Evolutionary conservation across 2,888 invertebrate genomes (phyloP), one percentile per base, ranked within the genome.

Genomic region (Ditula angustiorana): DNA sequence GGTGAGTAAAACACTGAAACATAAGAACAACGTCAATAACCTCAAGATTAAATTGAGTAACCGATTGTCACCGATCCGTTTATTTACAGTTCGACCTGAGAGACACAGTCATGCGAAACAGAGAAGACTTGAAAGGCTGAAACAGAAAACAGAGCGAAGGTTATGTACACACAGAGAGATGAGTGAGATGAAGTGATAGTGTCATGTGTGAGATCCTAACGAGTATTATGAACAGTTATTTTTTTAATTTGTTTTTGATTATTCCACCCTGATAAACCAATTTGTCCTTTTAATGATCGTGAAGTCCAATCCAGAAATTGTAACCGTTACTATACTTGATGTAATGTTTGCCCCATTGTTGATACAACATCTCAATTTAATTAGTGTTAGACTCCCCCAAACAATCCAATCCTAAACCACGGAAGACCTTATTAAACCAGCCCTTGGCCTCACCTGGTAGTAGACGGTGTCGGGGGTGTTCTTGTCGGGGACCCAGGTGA

Each of bases 381-480:
- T 28, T 28, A 50, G 8, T 28, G 11, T 23, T n/a, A n/a, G n/a
- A n/a, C n/a, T n/a, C n/a, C 16, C 30, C 60, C 24, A 11, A 13
- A 16, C 24, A 41, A 37, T 2, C 37, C 37, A 50, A 26, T 26
- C 7, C 4, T 16, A 10, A 28, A 19, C 41, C 41, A 41, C 10
- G 10, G 0, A 19, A n/a, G 35, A 44, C 21, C 5, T 24, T 10
- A 10, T 11, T 3, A 49, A 8, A 50, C n/a, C 21, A 7, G 10
- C 23, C 11, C 5, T 3, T 11, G 11, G 11, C 13, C 33, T 72
- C 83, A 97, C 97, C 94, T 97, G 98, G 85, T 98, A 98, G 83
- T 98, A 98, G 37, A 98, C 97, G 5, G 97, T 96, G 82, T 98
- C 96, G 0, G 98, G 98, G 0, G 98, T 98, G 73, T 96, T 94